Conservation (phyloP, 2,113 vertebrate species). For the Rhizomys pruinosus region DNA sequence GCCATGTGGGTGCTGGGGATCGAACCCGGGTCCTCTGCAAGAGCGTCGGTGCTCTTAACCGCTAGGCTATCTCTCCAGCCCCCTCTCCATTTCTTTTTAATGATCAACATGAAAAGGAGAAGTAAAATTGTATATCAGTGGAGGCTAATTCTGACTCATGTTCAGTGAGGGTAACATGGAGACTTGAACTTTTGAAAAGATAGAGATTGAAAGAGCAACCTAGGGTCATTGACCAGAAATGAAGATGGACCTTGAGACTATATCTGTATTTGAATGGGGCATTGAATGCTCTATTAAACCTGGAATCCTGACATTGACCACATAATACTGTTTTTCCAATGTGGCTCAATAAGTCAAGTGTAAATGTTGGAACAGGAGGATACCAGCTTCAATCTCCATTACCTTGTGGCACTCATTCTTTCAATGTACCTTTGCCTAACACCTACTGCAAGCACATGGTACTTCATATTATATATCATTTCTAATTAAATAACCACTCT, state of each 20-base stretch:
- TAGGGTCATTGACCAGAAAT: background rate
- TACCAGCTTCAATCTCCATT: background rate
- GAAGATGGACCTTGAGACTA: background rate
- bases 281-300: background rate
- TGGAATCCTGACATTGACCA: background rate
- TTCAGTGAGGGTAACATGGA: background rate
- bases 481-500: background rate
- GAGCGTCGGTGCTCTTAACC: too few species aligned
- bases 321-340: background rate
- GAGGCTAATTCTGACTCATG: background rate
- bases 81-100: background rate
- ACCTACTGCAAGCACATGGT: background rate
- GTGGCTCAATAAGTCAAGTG: background rate
- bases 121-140: background rate
- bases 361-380: background rate
- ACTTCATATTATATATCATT: too few species aligned
- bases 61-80: too few species aligned
- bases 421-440: too few species aligned
- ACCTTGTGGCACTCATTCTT: too few species aligned
- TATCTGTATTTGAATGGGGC: background rate
- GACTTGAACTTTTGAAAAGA: background rate
- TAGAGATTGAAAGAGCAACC: background rate
- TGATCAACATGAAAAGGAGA: background rate
- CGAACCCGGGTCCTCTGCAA: too few species aligned
- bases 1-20: too few species aligned